phyloP scores from a whole-genome alignment of 2,888 invertebrate genomes.

The Tetragonula carbonaria region DNA sequence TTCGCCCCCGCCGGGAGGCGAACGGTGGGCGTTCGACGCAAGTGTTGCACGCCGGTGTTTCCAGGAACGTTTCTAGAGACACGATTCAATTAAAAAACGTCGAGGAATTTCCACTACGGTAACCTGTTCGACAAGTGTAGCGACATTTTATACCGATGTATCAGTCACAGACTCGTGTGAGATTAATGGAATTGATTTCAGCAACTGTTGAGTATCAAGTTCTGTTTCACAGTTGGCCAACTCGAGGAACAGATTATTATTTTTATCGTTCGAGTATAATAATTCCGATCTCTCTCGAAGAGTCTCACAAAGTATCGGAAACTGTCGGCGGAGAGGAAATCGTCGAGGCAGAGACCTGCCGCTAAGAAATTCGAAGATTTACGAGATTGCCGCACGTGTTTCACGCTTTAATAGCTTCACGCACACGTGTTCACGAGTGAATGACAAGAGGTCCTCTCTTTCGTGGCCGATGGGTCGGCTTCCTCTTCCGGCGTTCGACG shows the following conservation, averaged over 20 bases:
- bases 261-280: no score
- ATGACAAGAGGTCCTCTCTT: conserved; percentile 56
- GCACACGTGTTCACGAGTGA: conserved; percentile 65
- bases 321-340: not conserved
- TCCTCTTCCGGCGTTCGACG: conserved; percentile 73
- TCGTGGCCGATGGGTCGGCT: conserved; percentile 57
- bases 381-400: conserved; percentile 62
- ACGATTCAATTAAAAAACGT: conserved; percentile 49
- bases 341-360: not conserved
- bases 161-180: not conserved
- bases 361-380: conserved; percentile 38
- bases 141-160: conserved; percentile 41
- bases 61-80: conserved; percentile 57
- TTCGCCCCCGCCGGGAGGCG: conserved; percentile 60
- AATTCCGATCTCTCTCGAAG: no score
- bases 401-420: conserved; percentile 53
- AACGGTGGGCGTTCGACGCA: conserved; percentile 68
- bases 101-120: conserved; percentile 20
- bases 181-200: conserved; percentile 9
- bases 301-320: not conserved
- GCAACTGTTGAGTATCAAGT: not conserved
- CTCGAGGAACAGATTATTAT: no score
- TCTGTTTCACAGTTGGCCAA: no score
- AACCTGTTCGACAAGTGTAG: conserved; percentile 56
- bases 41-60: conserved; percentile 65